Evolutionary conservation across 1,140 invertebrate genomes (phyloP), one percentile per base, ranked within the genome.

Genomic region (Tetramorium simillimum): DNA sequence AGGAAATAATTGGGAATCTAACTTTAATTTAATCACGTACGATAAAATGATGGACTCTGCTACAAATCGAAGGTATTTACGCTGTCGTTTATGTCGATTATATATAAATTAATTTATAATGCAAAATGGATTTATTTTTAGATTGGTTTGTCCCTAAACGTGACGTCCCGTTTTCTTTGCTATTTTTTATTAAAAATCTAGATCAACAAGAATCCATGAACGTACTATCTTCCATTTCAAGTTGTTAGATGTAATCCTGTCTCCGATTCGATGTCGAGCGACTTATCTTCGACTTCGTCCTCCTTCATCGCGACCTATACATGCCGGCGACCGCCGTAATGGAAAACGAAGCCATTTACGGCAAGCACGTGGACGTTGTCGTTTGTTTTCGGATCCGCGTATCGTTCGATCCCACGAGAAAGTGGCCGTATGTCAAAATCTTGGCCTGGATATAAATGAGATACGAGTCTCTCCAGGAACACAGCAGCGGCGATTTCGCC

Each of bases 291-390:
- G 89, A 86, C 73, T 85, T 81, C 86, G 63, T 81, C 56, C 86
- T 53, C 53, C 82, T 81, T 67, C 46, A 53, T 53, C 51, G 40
- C 37, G 78, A 81, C 43, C 18, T 60, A 43, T 49, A 58, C 43
- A 62, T 18, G 43, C 21, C 43, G 85, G 24, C 58, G 40, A 82
- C 72, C 86, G 86, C 70, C 72, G 51, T 28, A 78, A 86, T 78
- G 86, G 85, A 92, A 88, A 91, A 89, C 88, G 85, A 86, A 37
- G 88, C 93, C 94, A 93, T 94, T 92, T 94, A 93, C 89, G 93
- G 93, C 87, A 91, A 73, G 81, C 90, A 93, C 88, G 91, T 86
- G 85, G 77, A 87, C 62, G 63, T 89, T 89, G 86, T 88, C 72
- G 51, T 78, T 72, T 77, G 70, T 86, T 86, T 91, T 92, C 89